Evolutionary conservation across 2,888 invertebrate genomes (phyloP).

Genomic region (Hydroisotoma schaefferi): DNA sequence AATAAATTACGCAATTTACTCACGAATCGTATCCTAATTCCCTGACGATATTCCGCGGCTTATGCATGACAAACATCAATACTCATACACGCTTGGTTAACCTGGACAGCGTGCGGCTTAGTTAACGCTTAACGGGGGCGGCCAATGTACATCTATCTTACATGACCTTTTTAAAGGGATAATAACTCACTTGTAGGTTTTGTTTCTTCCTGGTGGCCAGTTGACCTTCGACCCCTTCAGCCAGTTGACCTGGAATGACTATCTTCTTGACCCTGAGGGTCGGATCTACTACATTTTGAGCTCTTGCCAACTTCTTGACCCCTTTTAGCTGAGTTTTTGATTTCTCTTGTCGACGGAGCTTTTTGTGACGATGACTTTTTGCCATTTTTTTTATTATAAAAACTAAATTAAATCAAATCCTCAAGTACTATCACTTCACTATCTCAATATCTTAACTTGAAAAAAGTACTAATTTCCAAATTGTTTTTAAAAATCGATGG

Average conservation of each 20-base stretch:
- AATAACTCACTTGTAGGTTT: conserved; percentile 64
- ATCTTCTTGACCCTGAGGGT: conserved; percentile 87
- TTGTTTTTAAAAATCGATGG: not conserved
- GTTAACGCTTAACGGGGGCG: too few species aligned
- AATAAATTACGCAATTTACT: too few species aligned
- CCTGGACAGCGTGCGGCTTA: too few species aligned
- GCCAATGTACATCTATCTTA: too few species aligned
- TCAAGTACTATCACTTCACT: too few species aligned
- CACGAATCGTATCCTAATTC: too few species aligned
- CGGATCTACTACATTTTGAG: conserved; percentile 82
- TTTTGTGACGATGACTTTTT: conserved; percentile 64
- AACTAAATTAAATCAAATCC: too few species aligned
- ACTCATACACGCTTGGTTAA: too few species aligned
- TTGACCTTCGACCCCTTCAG: conserved; percentile 49
- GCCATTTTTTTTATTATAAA: conserved; percentile 58
- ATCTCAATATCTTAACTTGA: not conserved
- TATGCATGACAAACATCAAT: too few species aligned
- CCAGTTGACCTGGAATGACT: conserved; percentile 72
- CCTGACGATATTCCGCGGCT: too few species aligned
- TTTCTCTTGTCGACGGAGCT: conserved; percentile 76
- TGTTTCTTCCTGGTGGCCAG: conserved; percentile 66
- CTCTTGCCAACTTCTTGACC: conserved; percentile 68
- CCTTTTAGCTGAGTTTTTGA: conserved; percentile 84
- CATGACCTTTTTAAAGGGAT: too few species aligned
- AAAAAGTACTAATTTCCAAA: not conserved